These are phyloP conservation scores for Menidia beryllina DNA, from an alignment of 2,113 vertebrate genomes.

Conservation along the genomic window DNA sequence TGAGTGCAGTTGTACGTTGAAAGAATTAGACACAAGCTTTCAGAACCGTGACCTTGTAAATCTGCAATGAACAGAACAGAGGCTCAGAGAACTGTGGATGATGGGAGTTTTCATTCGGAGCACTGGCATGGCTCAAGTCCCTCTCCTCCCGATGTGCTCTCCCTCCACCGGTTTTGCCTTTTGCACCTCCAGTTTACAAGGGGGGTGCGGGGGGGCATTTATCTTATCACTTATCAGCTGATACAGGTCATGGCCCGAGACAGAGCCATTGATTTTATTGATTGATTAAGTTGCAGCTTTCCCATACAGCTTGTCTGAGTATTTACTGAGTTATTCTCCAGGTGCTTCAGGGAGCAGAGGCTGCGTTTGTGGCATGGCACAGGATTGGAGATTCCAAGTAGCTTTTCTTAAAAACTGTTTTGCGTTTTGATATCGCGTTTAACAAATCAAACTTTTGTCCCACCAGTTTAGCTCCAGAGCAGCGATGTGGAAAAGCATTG, in stretches of 20 bases:
- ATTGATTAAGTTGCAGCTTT: conserved; percentile 62
- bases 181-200: conserved; percentile 26
- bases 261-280: conserved; percentile 81
- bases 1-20: conserved; percentile 13
- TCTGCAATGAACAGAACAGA: conserved; percentile 42
- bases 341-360: background rate
- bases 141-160: conserved; percentile 8
- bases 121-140: conserved; percentile 34
- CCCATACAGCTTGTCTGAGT: conserved; percentile 36
- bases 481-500: conserved; percentile 50
- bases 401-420: background rate
- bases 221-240: conserved; percentile 81
- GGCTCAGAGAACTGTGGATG: conserved; percentile 63
- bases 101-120: conserved; percentile 31
- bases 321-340: conserved; percentile 27
- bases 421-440: background rate
- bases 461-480: conserved; percentile 9
- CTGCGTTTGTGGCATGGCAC: conserved; percentile 7
- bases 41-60: conserved; percentile 70
- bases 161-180: conserved; percentile 5
- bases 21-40: conserved; percentile 4
- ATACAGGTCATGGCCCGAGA: conserved; percentile 82
- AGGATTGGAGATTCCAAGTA: conserved; percentile 24
- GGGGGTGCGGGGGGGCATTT: conserved; percentile 74
- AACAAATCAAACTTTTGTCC: conserved; percentile 1